phyloP scores from a whole-genome alignment of 1,140 invertebrate species.

The Formica selysi region DNA sequence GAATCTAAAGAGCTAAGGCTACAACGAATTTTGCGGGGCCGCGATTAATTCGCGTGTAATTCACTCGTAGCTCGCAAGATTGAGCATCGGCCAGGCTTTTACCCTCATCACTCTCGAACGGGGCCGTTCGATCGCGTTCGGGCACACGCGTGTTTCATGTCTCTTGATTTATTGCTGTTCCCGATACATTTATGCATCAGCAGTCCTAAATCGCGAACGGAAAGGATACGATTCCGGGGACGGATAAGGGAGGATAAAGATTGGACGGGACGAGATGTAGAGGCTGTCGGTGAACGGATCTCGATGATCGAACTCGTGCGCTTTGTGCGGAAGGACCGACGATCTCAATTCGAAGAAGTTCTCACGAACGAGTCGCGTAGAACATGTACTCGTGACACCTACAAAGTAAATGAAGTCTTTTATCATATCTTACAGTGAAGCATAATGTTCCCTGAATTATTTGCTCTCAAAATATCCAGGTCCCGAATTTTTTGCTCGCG shows the following conservation, averaged over 20 bases:
- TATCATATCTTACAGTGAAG: background rate
- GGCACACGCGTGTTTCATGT: conserved; percentile 41
- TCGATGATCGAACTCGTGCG: conserved; percentile 3
- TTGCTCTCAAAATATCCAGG: too few species aligned
- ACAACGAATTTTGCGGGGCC: background rate
- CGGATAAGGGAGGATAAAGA: background rate
- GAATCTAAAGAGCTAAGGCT: background rate
- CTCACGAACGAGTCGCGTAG: background rate
- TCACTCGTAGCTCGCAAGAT: conserved; percentile 26
- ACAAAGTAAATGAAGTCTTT: background rate
- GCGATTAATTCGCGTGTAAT: conserved; percentile 16
- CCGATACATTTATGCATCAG: conserved; percentile 52
- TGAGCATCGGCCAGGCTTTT: conserved; percentile 31
- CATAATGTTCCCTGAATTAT: too few species aligned
- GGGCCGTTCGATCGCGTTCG: conserved; percentile 43
- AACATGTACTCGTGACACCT: background rate
- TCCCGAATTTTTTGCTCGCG: too few species aligned
- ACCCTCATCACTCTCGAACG: conserved; percentile 38
- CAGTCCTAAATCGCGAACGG: conserved; percentile 21
- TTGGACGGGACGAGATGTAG: background rate
- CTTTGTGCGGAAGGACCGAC: background rate
- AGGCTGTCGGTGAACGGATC: background rate
- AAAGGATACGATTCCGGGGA: background rate
- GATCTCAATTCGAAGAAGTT: conserved; percentile 7
- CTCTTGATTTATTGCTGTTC: conserved; percentile 53